Conservation (phyloP, 2,797 vertebrate species). For the Channa striata region DNA sequence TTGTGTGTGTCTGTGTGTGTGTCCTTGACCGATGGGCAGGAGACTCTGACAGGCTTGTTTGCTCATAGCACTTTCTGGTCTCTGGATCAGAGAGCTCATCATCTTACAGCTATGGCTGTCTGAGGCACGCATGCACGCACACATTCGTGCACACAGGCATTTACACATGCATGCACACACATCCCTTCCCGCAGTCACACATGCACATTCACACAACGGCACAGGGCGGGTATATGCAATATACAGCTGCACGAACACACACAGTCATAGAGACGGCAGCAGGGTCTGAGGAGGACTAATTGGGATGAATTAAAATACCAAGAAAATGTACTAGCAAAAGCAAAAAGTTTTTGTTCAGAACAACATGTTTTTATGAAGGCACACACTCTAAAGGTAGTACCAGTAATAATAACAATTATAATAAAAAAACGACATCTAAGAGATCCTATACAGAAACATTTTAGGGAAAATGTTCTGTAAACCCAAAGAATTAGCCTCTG, state of each 20-base stretch:
- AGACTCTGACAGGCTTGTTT: slow-evolving; percentile 76
- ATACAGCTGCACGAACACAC: slow-evolving; percentile 10
- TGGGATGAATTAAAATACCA: slow-evolving; percentile 59
- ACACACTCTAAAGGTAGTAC: slow-evolving; percentile 28
- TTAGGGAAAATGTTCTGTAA: background rate
- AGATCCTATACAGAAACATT: slow-evolving; percentile 1
- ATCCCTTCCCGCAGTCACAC: slow-evolving; percentile 30
- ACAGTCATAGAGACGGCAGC: slow-evolving; percentile 25
- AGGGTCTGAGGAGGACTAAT: slow-evolving; percentile 53
- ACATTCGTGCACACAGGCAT: slow-evolving; percentile 1
- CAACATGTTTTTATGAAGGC: slow-evolving; percentile 35
- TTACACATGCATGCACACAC: slow-evolving; percentile 29
- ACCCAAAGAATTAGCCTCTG: background rate
- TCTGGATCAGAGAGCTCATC: slow-evolving; percentile 75
- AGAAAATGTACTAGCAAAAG: slow-evolving; percentile 29
- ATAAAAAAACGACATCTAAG: too few species aligned
- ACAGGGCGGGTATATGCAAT: slow-evolving; percentile 10
- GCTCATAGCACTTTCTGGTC: slow-evolving; percentile 66
- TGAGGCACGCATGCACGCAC: slow-evolving; percentile 26
- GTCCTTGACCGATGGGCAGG: slow-evolving; percentile 79
- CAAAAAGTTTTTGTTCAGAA: slow-evolving; percentile 3
- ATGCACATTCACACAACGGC: slow-evolving; percentile 34
- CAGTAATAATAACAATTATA: slow-evolving; percentile 19
- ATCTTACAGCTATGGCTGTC: slow-evolving; percentile 70
- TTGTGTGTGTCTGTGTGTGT: slow-evolving; percentile 32